Evolutionary conservation across 2,888 invertebrate genomes (phyloP), one percentile per base, ranked within the genome.

Genomic region (Clistopyga incitator): DNA sequence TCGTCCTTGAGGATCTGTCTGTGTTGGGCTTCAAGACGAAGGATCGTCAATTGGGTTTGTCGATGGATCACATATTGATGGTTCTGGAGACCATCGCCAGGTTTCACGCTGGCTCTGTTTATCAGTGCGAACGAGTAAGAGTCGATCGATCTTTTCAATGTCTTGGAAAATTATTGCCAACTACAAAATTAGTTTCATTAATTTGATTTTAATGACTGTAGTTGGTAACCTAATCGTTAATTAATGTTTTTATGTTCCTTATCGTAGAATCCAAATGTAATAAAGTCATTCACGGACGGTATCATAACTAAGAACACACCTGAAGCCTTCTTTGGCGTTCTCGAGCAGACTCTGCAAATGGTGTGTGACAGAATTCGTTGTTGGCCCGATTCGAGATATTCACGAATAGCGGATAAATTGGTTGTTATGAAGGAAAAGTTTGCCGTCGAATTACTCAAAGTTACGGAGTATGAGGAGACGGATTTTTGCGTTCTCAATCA

Each of bases 401-500:
- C 6, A 0, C 8, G 0, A 11, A 76, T 76, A 0, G 85, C 84
- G n/a, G 59, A 68, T 0, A 89, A 87, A 13, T 42, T 87, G 42
- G 18, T 68, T 10, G 67, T 38, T 8, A 20, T 84, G 13, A 67
- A 78, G 11, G 8, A 52, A 10, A 78, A 72, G 1, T 81, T 82
- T 25, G 18, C 61, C 11, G 34, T 68, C 1, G 81, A 76, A 23
- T 29, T 82, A 8, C 13, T 76, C 10, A 25, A 56, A 6, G 80
- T 64, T 0, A 70, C 65, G 52, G 54, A 84, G 1, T 86, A 87
- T 25, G 86, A 86, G 0, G 10, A 15, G 0, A 81, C 85, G 2
- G 90, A 90, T 67, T 89, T 90, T 77, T 88, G 88, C 52, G 90
- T 90, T 0, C 56, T 90, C 6, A 90, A 90, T 82, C 90, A 90